phyloP scores from a whole-genome alignment of 2,797 vertebrate species.

The Dendrocincla tyrannina region DNA sequence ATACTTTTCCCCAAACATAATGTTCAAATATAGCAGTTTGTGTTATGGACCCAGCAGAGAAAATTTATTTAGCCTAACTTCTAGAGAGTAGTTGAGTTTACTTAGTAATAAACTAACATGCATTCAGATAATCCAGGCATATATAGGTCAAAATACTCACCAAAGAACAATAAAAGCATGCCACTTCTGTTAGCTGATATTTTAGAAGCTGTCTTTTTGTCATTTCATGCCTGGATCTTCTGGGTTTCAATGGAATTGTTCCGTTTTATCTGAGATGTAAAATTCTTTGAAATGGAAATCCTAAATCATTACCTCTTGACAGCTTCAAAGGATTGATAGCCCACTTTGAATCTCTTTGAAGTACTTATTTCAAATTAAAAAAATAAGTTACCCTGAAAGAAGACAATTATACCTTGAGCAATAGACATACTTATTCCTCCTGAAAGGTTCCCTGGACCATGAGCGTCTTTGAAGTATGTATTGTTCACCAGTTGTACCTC shows the following conservation, averaged over 20 bases:
- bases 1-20: background rate
- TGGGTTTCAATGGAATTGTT: slow-evolving; percentile 56
- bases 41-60: background rate
- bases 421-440: background rate
- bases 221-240: slow-evolving; percentile 27
- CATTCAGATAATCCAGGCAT: background rate
- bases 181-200: background rate
- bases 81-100: background rate
- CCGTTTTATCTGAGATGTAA: slow-evolving; percentile 49
- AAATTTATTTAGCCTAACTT: background rate
- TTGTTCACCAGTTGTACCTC: background rate
- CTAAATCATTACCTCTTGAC: slow-evolving; percentile 63
- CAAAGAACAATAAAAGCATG: background rate
- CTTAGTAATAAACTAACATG: background rate
- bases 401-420: slow-evolving; percentile 55
- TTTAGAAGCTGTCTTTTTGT: slow-evolving; percentile 16
- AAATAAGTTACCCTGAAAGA: slow-evolving; percentile 49
- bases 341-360: slow-evolving; percentile 66
- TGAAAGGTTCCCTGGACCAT: background rate
- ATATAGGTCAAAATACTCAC: slow-evolving; percentile 15
- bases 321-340: slow-evolving; percentile 63
- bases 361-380: slow-evolving; percentile 59
- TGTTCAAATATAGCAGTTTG: background rate
- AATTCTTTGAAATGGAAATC: slow-evolving; percentile 72
- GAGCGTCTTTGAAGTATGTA: background rate